Evolutionary conservation across 2,797 vertebrate genomes (phyloP).

Genomic region (Sebastes umbrosus): DNA sequence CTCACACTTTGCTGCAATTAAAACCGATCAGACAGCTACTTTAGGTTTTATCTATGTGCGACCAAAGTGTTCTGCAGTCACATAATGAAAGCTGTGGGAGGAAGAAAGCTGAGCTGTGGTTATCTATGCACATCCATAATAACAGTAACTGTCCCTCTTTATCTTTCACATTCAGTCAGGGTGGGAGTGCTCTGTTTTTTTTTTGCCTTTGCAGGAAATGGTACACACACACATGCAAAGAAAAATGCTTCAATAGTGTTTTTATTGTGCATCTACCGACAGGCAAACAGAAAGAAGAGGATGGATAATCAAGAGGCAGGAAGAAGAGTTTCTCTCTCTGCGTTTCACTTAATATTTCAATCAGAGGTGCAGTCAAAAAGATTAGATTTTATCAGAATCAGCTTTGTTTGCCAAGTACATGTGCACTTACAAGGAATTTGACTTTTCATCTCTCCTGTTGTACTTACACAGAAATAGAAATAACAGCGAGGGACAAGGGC

Average conservation of each 20-base stretch:
- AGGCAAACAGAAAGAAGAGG: neutral
- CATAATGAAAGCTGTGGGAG: neutral
- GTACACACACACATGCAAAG: neutral
- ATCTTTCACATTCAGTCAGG: neutral
- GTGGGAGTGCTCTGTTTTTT: neutral
- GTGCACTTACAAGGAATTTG: too few species aligned
- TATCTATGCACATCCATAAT: neutral
- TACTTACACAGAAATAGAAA: too few species aligned
- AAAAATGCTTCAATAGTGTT: neutral
- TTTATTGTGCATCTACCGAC: neutral
- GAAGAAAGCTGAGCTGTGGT: neutral
- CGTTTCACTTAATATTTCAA: neutral
- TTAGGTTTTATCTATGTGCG: neutral
- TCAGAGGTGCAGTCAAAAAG: neutral
- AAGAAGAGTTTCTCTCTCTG: neutral
- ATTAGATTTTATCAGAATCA: neutral
- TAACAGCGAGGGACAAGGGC: too few species aligned
- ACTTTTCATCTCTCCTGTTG: too few species aligned
- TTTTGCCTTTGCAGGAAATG: neutral
- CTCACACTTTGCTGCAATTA: neutral
- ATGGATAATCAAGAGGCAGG: neutral
- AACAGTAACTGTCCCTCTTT: neutral
- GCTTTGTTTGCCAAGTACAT: too few species aligned
- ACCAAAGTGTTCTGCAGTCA: neutral
- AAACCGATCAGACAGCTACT: neutral